Base-by-base conservation (phyloP, 2,888 invertebrate genomes). In the Pollenia griseotomentosa region DNA sequence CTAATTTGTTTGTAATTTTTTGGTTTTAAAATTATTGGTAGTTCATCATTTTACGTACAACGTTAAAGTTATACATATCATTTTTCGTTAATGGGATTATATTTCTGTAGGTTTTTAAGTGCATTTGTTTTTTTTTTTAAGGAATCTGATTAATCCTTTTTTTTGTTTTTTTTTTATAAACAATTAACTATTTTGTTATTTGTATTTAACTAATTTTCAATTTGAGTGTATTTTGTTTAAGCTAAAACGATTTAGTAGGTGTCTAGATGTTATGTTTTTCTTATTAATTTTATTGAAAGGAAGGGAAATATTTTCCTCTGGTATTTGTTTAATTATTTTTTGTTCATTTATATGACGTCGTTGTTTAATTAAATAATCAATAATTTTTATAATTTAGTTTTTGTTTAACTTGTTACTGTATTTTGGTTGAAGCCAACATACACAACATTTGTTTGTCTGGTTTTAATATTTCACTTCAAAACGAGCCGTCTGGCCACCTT, bases 341-440 rank as follows among this genome's bases (percentile, higher is more conserved):
- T 86, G 33, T 82, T 84, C 77, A 86, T 83, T 82, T 88, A 82
- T 78, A 74, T 84, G 84, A 84, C 78, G 84, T 87, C 87, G 87
- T 87, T 85, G 87, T 85, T 80, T 85, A 44, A 4, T 33, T 33
- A 81, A 79, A 74, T 81, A 77, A 71, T 65, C 68, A 23, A 48
- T 70, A 61, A 70, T 75, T 77, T 33, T 65, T 42, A 73, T 61
- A 42, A 73, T 11, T 61, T 46, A 70, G 55, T 81, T 79, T 71
- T 75, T 78, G 77, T 66, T 71, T 75, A 12, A 16, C 6, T 33
- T 33, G 33, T 33, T 33, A 33, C 33, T 6, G 12, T 80, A 12
- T 61, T 61, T 14, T 12, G 61, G 10, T 51, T 75, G 33, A 23
- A 44, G 44, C 65, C 77, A 53, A 63, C 42, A 44, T 42, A 71